Evolutionary conservation across 2,113 vertebrate genomes (phyloP).

Genomic region (Parotia lawesii): DNA sequence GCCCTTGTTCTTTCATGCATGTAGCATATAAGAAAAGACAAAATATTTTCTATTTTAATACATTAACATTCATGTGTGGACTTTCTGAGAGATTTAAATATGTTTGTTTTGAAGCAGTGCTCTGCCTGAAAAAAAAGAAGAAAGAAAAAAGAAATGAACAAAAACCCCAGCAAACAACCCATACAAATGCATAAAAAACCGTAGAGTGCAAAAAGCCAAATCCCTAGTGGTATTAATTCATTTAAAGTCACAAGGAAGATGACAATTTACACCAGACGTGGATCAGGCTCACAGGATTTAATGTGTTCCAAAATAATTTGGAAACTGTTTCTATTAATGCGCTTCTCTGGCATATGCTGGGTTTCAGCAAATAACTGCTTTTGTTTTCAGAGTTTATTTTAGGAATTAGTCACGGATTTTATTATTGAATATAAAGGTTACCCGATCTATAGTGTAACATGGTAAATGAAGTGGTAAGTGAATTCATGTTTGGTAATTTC

Average conservation of each 20-base stretch:
- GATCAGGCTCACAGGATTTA: background rate
- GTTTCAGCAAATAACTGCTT: slow-evolving; percentile 6
- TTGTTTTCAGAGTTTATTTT: slow-evolving; percentile 19
- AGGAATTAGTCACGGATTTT: slow-evolving; percentile 17
- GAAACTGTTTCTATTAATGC: background rate
- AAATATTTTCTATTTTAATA: background rate
- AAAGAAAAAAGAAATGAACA: background rate
- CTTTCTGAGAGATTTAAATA: background rate
- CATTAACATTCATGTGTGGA: background rate
- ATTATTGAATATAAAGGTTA: slow-evolving; percentile 53
- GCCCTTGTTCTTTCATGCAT: background rate
- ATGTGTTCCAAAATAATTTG: background rate
- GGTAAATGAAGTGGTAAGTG: slow-evolving; percentile 47
- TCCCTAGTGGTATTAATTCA: background rate
- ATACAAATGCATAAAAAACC: background rate
- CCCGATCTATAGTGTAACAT: slow-evolving; percentile 14
- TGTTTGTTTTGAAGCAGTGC: background rate
- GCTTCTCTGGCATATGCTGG: background rate
- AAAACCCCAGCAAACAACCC: background rate
- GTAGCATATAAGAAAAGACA: background rate
- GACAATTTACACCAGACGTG: background rate
- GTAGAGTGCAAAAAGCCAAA: background rate
- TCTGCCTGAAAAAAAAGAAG: background rate
- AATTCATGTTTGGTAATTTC: slow-evolving; percentile 39
- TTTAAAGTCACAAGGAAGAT: background rate